Conservation (phyloP, 1,140 invertebrate species). For the Drosophila ohnishii region DNA sequence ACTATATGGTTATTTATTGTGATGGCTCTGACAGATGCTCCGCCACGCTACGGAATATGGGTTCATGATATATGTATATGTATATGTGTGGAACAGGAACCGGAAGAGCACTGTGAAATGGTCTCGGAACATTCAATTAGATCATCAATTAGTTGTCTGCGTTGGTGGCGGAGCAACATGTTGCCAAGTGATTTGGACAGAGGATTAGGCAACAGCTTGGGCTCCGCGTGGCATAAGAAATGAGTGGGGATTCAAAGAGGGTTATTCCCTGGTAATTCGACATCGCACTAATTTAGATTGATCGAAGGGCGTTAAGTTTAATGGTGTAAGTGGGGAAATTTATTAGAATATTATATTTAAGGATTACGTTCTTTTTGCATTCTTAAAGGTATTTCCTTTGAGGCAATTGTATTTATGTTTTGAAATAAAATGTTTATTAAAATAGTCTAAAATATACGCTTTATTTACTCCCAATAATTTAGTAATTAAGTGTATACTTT, state of each 20-base stretch:
- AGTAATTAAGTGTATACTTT: too few relatives aligned
- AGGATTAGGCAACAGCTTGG: constrained; percentile 27
- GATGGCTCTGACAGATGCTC: constrained; percentile 50
- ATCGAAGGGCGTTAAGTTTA: constrained; percentile 2
- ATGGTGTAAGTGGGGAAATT: not conserved
- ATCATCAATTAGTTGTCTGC: constrained; percentile 62
- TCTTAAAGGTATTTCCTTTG: too few relatives aligned
- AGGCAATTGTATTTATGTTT: not conserved
- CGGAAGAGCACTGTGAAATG: constrained; percentile 34
- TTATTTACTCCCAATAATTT: too few relatives aligned
- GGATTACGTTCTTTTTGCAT: too few relatives aligned
- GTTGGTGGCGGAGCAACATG: constrained; percentile 28
- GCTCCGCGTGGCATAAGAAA: constrained; percentile 15
- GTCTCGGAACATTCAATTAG: constrained; percentile 55
- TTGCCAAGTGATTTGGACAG: constrained; percentile 48
- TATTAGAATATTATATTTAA: not conserved
- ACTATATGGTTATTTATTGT: constrained; percentile 76
- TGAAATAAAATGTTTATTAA: too few relatives aligned
- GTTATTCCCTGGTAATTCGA: constrained; percentile 2
- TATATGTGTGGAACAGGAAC: not conserved
- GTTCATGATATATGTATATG: not conserved
- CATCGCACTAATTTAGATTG: constrained; percentile 30
- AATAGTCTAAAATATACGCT: too few relatives aligned
- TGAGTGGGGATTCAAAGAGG: constrained; percentile 4
- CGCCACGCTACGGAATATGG: constrained; percentile 17